phyloP scores from a whole-genome alignment of 2,797 vertebrate species.

The Luscinia luscinia region DNA sequence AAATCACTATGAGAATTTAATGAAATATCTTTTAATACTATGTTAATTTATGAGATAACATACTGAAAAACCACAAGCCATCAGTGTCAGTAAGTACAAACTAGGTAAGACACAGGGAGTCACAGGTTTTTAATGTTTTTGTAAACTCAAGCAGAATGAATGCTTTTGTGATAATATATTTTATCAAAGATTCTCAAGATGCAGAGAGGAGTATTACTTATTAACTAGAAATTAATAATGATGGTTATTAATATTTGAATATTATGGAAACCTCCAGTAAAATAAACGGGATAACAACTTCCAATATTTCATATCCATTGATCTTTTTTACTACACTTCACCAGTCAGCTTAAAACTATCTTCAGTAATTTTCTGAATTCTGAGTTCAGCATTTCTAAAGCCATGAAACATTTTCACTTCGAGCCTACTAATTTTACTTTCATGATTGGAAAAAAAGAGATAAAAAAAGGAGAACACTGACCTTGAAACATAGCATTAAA shows the following conservation, averaged over 20 bases:
- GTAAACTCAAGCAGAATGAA: background rate
- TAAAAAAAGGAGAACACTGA: background rate
- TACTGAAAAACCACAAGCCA: background rate
- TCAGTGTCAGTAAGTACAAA: background rate
- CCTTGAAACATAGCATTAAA: background rate
- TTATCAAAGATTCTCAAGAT: background rate
- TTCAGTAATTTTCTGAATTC: background rate
- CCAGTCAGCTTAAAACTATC: background rate
- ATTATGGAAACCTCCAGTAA: background rate
- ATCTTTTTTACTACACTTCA: background rate
- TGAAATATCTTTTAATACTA: background rate
- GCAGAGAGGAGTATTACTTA: background rate
- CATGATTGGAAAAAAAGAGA: background rate
- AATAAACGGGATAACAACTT: background rate
- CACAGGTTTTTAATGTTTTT: background rate
- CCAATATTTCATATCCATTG: background rate
- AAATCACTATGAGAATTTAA: background rate
- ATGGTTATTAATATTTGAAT: background rate
- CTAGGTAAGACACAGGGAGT: background rate
- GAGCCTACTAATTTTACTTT: background rate
- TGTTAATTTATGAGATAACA: background rate
- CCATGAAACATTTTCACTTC: background rate
- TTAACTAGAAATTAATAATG: background rate
- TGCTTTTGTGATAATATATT: background rate
- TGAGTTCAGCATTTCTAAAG: background rate